Evolutionary conservation across 2,888 invertebrate species (phyloP).

Genomic region (Tinea pellionella): DNA sequence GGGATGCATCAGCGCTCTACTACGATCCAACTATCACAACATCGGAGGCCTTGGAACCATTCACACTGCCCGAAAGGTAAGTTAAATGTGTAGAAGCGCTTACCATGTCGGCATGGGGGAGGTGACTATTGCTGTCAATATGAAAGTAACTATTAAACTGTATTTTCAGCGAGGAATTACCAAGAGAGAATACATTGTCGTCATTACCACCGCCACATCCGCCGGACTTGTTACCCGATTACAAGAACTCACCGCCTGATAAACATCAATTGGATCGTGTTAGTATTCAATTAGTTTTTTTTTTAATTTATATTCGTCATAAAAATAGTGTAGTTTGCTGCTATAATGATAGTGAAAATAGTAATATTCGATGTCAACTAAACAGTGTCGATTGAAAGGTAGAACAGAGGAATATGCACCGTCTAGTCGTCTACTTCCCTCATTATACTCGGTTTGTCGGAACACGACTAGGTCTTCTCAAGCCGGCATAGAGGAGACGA

Average conservation of each 20-base stretch:
- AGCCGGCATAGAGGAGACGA: too few relatives aligned
- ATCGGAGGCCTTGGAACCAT: conserved; percentile 34
- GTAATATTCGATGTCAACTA: too few relatives aligned
- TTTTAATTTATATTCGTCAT: neutral
- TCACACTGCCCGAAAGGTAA: conserved; percentile 39
- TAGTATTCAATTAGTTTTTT: conserved; percentile 33
- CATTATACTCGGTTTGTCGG: too few relatives aligned
- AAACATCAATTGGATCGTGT: conserved; percentile 95
- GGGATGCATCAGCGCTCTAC: conserved; percentile 94
- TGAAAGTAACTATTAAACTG: neutral
- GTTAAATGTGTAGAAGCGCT: too few relatives aligned
- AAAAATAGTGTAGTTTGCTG: too few relatives aligned
- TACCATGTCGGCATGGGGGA: too few relatives aligned
- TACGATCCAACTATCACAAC: conserved; percentile 72
- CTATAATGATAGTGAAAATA: too few relatives aligned
- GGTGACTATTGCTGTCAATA: too few relatives aligned
- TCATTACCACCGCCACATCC: conserved; percentile 73
- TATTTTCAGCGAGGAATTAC: conserved; percentile 39
- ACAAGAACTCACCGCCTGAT: conserved; percentile 84
- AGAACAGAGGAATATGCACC: too few relatives aligned
- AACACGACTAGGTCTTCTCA: too few relatives aligned
- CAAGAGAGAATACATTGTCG: conserved; percentile 59
- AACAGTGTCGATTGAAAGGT: too few relatives aligned
- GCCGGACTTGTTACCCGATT: conserved; percentile 81
- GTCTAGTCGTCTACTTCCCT: too few relatives aligned